Evolutionary conservation across 1,140 invertebrate species (phyloP).

Genomic region (Drosophila tropicalis): DNA sequence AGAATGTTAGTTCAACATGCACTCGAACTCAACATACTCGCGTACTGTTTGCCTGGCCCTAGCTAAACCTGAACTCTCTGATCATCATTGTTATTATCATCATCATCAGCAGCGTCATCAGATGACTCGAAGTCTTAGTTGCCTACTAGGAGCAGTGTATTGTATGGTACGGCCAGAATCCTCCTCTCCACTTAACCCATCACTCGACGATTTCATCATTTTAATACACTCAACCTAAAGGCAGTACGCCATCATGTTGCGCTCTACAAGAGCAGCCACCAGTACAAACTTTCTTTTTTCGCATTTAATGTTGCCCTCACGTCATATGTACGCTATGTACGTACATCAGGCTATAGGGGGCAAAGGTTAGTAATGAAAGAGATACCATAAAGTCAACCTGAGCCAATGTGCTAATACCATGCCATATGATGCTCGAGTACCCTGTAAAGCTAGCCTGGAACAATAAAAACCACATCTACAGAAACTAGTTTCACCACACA

Average conservation of each 20-base stretch:
- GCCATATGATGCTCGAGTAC: background rate
- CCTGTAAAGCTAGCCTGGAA: background rate
- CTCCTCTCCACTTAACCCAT: constrained; percentile 21
- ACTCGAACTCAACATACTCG: constrained; percentile 62
- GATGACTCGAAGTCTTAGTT: constrained; percentile 42
- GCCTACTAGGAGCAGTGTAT: constrained; percentile 12
- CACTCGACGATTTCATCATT: constrained; percentile 71
- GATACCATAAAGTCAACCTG: too few species aligned
- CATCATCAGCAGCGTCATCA: constrained; percentile 1
- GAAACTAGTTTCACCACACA: background rate
- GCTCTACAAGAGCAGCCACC: constrained; percentile 28
- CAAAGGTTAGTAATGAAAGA: too few species aligned
- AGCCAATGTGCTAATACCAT: background rate
- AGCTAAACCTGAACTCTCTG: constrained; percentile 45
- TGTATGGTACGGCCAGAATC: constrained; percentile 20
- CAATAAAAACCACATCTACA: background rate
- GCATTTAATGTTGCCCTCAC: background rate
- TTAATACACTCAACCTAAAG: constrained; percentile 44
- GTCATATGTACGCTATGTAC: too few species aligned
- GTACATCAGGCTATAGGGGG: background rate
- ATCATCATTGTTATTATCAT: constrained; percentile 36
- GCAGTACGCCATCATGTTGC: constrained; percentile 26
- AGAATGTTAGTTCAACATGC: constrained; percentile 79
- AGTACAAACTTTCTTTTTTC: background rate
- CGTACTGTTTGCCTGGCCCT: constrained; percentile 64